A percentile compares a stretch with the other conserved stretches of the same genome.
phyloP scores from a whole-genome alignment of 2,113 vertebrate genomes.

The Periophthalmodon schlosseri region DNA sequence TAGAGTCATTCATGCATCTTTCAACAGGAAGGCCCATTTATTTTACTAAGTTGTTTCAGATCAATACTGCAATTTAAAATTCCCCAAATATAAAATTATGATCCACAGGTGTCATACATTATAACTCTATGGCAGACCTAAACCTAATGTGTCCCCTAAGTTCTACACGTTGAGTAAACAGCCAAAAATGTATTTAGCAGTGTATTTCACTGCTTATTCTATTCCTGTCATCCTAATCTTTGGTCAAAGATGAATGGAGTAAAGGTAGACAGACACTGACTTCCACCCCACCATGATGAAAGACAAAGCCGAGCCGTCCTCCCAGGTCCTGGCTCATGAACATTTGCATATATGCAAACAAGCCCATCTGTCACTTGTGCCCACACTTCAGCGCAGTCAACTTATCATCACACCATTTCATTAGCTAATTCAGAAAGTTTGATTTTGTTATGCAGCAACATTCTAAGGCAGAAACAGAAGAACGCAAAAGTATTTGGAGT shows the following conservation, averaged over 20 bases:
- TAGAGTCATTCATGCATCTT: too few relatives aligned
- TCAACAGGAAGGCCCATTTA: too few relatives aligned
- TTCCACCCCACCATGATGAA: slow-evolving; percentile 21
- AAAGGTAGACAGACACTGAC: slow-evolving; percentile 22
- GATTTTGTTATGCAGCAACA: background rate
- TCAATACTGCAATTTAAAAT: too few relatives aligned
- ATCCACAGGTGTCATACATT: too few relatives aligned
- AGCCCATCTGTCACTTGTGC: slow-evolving; percentile 52
- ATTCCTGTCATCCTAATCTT: background rate
- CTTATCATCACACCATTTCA: slow-evolving; percentile 7
- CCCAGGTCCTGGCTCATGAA: slow-evolving; percentile 5
- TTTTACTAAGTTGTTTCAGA: too few relatives aligned
- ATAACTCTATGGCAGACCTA: too few relatives aligned
- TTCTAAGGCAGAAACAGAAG: background rate
- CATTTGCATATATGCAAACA: slow-evolving; percentile 62
- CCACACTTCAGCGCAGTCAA: slow-evolving; percentile 20
- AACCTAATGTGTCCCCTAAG: background rate
- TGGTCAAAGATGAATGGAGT: slow-evolving; percentile 1
- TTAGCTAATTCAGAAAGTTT: background rate
- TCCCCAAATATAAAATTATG: too few relatives aligned
- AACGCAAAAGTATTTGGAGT: too few relatives aligned
- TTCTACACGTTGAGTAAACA: background rate
- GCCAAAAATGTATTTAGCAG: background rate
- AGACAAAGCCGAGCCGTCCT: slow-evolving; percentile 22
- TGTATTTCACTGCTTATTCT: too few relatives aligned